A percentile compares a stretch with the other conserved stretches of the same genome.
phyloP scores from a whole-genome alignment of 2,888 invertebrate species.

The Micoletzkya japonica region DNA sequence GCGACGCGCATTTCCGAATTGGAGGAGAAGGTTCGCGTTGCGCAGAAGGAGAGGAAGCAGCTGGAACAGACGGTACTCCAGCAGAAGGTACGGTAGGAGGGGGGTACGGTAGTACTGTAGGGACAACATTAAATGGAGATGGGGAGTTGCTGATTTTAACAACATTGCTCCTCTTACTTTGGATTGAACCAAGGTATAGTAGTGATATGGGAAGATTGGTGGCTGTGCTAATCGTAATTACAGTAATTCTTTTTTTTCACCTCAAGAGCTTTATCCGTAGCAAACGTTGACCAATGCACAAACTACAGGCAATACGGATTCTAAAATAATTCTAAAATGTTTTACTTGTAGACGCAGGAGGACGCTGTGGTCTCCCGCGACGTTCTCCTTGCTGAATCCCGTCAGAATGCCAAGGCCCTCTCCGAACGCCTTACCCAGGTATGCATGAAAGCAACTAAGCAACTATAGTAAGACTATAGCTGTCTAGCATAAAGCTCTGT shows the following conservation, averaged over 20 bases:
- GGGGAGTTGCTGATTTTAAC: no score
- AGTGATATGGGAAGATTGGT: no score
- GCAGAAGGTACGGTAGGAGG: slow-evolving; percentile 19
- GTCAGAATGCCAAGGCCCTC: slow-evolving; percentile 26
- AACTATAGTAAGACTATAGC: no score
- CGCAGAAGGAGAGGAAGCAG: slow-evolving; percentile 24
- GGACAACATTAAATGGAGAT: no score
- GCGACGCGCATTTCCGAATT: slow-evolving; percentile 3
- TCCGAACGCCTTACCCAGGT: slow-evolving; percentile 13
- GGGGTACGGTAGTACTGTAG: no score
- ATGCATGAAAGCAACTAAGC: not conserved
- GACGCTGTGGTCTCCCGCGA: slow-evolving; percentile 7
- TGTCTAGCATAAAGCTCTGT: no score
- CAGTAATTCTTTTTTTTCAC: not conserved
- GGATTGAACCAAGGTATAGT: no score
- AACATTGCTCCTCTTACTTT: no score
- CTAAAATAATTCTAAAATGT: not conserved
- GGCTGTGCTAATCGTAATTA: no score
- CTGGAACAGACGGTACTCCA: slow-evolving; percentile 9
- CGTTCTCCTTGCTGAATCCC: slow-evolving; percentile 21
- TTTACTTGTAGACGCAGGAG: slow-evolving; percentile 10
- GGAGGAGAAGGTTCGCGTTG: not conserved
- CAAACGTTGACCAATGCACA: no score
- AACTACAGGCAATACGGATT: no score
- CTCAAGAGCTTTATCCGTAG: no score